A percentile compares a stretch with the other conserved stretches of the same genome.
These are phyloP conservation scores for Rotaria macrura DNA, from an alignment of 2,888 invertebrate genomes.

Conservation along the genomic window DNA sequence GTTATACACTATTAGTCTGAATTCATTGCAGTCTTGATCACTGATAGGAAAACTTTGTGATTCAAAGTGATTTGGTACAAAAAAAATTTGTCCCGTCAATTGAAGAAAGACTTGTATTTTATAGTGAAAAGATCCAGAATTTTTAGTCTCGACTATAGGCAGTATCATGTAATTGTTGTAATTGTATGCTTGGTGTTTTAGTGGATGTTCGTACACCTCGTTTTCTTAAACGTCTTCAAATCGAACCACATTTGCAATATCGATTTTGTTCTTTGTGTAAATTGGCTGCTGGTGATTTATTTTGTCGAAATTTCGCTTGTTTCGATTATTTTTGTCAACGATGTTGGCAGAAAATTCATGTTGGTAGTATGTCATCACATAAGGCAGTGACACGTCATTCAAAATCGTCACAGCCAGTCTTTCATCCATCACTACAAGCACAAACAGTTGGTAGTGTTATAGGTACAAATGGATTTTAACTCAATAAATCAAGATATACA, in stretches of 20 bases:
- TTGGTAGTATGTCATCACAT: neutral
- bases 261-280: conserved; percentile 80
- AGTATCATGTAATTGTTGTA: no score
- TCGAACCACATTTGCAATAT: conserved; percentile 93
- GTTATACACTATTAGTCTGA: no score
- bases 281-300: conserved; percentile 81
- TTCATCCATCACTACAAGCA: neutral
- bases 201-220: conserved; percentile 24
- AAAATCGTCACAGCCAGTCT: neutral
- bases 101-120: no score
- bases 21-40: no score
- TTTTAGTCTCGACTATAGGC: no score
- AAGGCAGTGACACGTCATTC: conserved; percentile 10
- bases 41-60: no score
- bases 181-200: no score
- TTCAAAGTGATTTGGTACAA: no score
- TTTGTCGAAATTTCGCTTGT: conserved; percentile 78
- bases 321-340: conserved; percentile 85
- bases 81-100: no score
- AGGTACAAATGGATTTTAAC: neutral
- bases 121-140: no score
- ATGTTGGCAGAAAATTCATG: conserved; percentile 52
- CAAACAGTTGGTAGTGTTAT: neutral
- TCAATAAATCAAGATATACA: neutral
- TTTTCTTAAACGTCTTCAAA: conserved; percentile 63